Base-by-base conservation (phyloP, 2,797 vertebrate genomes). In the Myotis findleyi region DNA sequence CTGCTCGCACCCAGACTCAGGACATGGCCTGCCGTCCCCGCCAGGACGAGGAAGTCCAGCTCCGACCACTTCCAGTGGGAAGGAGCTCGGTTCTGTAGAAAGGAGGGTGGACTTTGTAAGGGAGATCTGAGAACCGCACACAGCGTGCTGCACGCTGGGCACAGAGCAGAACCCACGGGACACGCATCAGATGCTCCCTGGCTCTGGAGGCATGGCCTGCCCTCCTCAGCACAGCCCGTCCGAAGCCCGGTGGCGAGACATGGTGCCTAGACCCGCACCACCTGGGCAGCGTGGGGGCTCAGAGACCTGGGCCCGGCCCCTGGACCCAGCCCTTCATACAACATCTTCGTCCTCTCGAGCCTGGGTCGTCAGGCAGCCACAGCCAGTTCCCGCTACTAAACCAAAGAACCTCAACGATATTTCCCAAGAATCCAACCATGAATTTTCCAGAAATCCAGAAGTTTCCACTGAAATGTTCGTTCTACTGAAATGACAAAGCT, bases 1-100 rank as follows among this genome's bases (percentile, higher is more conserved):
- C 99, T 99, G 98, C 99, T 99, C 77, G 99, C 98, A 0, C 98
- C 99, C 97, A 99, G 98, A 97, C 99, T 99, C 94, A 99, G 96
- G 44, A 99, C 99, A 93, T 99, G 99, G 89, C 99, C 99, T 23
- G 98, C 1, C 0, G 99, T 99, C 69, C 99, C 99, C 3, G 98
- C 92, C 84, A 99, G 97, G 71, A 99, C 98, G 82, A 99, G 97
- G 17, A 99, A 86, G 27, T 99, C 99, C 91, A 99, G 89, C 98
- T 99, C 99, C 0, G 99, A 99, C 98, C 99, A 98, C 0, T 95
- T 94, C 84, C 98, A 98, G 72, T 47, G 66, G 12, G 97, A 94
- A 6, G 72, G 83, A 69, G 62, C 83, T 41, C 95, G 95, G 94
- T 91, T 93, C 96, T 99, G 98, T 82, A 27, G 92, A 95, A 14